phyloP scores from a whole-genome alignment of 2,797 vertebrate genomes.

The Australoheros facetus region DNA sequence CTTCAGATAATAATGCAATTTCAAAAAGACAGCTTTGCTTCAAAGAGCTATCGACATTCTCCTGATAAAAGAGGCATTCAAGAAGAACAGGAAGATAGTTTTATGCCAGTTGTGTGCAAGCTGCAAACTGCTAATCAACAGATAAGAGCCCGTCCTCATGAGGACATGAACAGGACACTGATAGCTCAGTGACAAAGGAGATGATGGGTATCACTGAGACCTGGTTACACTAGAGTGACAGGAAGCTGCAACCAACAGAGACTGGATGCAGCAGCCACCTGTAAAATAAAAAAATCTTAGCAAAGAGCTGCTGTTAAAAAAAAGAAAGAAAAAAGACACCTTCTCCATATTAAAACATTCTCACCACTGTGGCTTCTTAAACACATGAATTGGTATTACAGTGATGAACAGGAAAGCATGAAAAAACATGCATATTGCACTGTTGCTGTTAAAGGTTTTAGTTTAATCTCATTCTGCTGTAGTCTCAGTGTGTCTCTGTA shows the following conservation, averaged over 20 bases:
- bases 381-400: neutral
- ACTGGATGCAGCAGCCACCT: slow-evolving; percentile 5
- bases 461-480: slow-evolving; percentile 37
- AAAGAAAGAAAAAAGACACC: neutral
- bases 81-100: slow-evolving; percentile 13
- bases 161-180: slow-evolving; percentile 32
- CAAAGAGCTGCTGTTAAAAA: neutral
- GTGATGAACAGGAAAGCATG: neutral
- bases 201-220: slow-evolving; percentile 49
- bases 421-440: neutral
- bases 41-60: slow-evolving; percentile 19
- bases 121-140: slow-evolving; percentile 32
- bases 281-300: slow-evolving; percentile 28
- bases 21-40: slow-evolving; percentile 11
- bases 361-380: neutral
- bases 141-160: slow-evolving; percentile 22
- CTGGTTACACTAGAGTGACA: slow-evolving; percentile 23
- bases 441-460: neutral
- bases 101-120: neutral
- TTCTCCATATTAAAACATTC: neutral
- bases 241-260: slow-evolving; percentile 12
- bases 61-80: slow-evolving; percentile 20
- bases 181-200: slow-evolving; percentile 53
- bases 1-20: slow-evolving; percentile 6
- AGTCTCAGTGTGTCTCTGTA: slow-evolving; percentile 15